Conservation (phyloP, 1,140 invertebrate species). For the Callitettix versicolor region DNA sequence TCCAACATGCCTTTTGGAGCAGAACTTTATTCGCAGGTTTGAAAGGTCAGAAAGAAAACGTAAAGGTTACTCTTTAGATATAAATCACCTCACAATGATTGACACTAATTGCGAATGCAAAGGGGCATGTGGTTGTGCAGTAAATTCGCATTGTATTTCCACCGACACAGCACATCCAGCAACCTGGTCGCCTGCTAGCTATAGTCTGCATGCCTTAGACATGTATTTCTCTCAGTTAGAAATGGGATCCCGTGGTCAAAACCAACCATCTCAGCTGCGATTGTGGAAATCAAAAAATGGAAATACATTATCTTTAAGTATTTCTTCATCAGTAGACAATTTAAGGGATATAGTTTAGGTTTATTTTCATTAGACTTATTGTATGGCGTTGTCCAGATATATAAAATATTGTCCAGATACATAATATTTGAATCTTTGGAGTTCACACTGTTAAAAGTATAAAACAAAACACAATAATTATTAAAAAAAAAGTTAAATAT, state of each 20-base stretch:
- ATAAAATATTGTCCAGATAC: no score
- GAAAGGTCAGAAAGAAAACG: background rate
- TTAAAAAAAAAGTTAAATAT: no score
- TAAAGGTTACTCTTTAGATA: constrained; percentile 6
- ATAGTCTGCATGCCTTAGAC: constrained; percentile 12
- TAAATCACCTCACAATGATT: background rate
- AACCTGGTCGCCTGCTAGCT: constrained; percentile 17
- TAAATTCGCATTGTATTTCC: background rate
- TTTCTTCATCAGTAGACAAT: background rate
- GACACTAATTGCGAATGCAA: constrained; percentile 7
- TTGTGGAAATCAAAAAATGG: background rate
- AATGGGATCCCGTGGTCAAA: background rate
- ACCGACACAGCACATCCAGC: background rate
- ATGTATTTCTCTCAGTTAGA: constrained; percentile 11
- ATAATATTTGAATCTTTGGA: no score
- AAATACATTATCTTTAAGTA: constrained; percentile 11
- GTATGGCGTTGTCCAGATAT: no score
- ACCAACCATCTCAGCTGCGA: background rate
- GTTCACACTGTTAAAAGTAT: no score
- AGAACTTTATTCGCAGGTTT: background rate
- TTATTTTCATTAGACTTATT: no score
- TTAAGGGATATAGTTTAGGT: constrained; percentile 7
- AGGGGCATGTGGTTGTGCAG: constrained; percentile 15
- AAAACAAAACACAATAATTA: no score
- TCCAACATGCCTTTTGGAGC: background rate